Conservation (phyloP, 2,888 invertebrate genomes). For the Geophilus truncorum region DNA sequence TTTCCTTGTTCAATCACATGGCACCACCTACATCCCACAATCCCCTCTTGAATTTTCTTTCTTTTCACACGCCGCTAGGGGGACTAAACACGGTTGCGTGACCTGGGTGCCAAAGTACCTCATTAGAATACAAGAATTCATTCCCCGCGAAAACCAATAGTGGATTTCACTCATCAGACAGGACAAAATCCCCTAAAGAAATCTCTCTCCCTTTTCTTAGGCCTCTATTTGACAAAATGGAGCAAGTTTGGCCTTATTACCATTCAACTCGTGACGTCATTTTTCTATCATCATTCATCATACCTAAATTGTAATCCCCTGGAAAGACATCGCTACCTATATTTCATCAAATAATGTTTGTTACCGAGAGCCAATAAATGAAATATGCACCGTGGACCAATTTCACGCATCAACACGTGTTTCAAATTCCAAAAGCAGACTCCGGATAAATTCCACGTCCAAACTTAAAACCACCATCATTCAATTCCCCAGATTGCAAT, state of each 20-base stretch:
- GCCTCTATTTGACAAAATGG: constrained; percentile 12
- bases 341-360: constrained; percentile 14
- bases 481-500: neutral
- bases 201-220: neutral
- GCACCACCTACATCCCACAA: constrained; percentile 15
- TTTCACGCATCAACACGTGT: constrained; percentile 25
- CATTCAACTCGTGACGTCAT: constrained; percentile 14
- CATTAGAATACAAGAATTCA: constrained; percentile 21
- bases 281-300: constrained; percentile 22
- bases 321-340: neutral
- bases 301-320: constrained; percentile 1
- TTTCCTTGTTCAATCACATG: constrained; percentile 25
- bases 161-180: constrained; percentile 17
- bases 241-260: neutral
- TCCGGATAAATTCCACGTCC: neutral
- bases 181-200: constrained; percentile 10
- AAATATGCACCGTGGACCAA: neutral
- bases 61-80: constrained; percentile 15
- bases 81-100: constrained; percentile 11
- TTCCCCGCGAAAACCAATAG: constrained; percentile 14
- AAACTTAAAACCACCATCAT: constrained; percentile 14
- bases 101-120: constrained; percentile 13
- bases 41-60: neutral
- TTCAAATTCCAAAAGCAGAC: constrained; percentile 7
- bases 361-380: neutral